Conservation (phyloP, 1,140 invertebrate genomes). For the Leptoteleia sp. region DNA sequence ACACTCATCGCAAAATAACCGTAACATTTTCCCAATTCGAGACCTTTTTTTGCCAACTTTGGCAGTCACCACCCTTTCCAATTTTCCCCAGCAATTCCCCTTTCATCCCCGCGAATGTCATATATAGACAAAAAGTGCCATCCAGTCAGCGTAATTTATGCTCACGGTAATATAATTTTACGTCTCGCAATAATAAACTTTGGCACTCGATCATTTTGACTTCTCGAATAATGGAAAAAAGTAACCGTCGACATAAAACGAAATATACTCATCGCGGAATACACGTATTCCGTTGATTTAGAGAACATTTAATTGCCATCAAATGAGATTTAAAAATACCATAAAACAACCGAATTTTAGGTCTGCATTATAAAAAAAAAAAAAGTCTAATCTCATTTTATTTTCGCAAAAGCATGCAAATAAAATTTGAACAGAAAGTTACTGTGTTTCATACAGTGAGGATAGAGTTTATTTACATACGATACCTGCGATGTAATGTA, state of each 20-base stretch:
- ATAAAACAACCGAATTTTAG: too few species aligned
- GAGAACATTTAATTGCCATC: not conserved
- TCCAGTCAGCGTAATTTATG: constrained; percentile 28
- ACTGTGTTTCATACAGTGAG: too few species aligned
- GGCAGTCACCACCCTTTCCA: constrained; percentile 15
- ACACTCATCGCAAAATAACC: constrained; percentile 17
- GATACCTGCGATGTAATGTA: too few species aligned
- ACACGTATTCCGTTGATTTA: constrained; percentile 15
- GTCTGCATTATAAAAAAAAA: too few species aligned
- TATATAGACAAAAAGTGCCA: constrained; percentile 6
- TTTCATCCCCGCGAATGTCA: constrained; percentile 12
- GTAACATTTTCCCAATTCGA: constrained; percentile 24
- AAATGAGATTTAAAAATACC: too few species aligned
- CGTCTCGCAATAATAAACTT: constrained; percentile 38
- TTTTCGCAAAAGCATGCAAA: too few species aligned
- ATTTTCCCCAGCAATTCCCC: not conserved
- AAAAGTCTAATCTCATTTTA: too few species aligned
- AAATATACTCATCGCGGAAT: constrained; percentile 24
- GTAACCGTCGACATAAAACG: constrained; percentile 17
- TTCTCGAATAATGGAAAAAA: constrained; percentile 23
- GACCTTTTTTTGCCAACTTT: constrained; percentile 19
- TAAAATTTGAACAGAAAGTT: too few species aligned
- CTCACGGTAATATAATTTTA: constrained; percentile 41
- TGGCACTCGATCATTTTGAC: constrained; percentile 39
- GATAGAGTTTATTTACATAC: too few species aligned